phyloP scores from a whole-genome alignment of 2,113 vertebrate genomes.

The Strix aluco region DNA sequence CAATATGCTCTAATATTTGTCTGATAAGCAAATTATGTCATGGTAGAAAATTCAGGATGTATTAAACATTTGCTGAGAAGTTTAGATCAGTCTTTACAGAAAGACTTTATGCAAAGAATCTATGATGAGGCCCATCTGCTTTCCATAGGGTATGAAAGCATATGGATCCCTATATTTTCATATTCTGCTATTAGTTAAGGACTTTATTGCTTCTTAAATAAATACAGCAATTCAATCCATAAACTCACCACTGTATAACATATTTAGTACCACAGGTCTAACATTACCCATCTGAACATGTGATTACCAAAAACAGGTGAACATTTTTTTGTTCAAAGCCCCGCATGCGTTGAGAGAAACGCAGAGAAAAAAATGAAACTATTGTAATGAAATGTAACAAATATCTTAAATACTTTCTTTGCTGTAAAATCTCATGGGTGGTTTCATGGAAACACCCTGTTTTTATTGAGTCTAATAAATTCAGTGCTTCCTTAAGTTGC shows the following conservation, averaged over 20 bases:
- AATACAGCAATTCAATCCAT: slow-evolving; percentile 16
- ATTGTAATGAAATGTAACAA: not conserved
- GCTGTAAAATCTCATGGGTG: slow-evolving; percentile 14
- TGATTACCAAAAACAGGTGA: not conserved
- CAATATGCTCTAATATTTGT: not conserved
- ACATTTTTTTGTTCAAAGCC: not conserved
- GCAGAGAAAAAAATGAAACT: not conserved
- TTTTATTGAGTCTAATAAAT: slow-evolving; percentile 44
- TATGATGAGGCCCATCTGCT: not conserved
- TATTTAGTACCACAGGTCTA: not conserved
- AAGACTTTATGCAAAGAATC: not conserved
- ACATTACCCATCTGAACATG: not conserved
- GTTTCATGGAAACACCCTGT: not conserved
- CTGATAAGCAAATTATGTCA: not conserved
- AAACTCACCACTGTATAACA: not conserved
- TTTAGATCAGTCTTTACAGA: not conserved
- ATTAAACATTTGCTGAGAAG: not conserved
- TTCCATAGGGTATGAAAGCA: not conserved
- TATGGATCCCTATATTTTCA: not conserved
- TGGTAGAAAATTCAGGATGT: not conserved
- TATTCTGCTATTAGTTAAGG: slow-evolving; percentile 16
- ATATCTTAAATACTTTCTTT: slow-evolving; percentile 7
- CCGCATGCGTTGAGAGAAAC: not conserved
- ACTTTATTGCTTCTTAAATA: slow-evolving; percentile 27
- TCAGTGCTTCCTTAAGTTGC: slow-evolving; percentile 16